Evolutionary conservation across 2,888 invertebrate genomes (phyloP), one percentile per base, ranked within the genome.

Genomic region (Halictus ligatus): DNA sequence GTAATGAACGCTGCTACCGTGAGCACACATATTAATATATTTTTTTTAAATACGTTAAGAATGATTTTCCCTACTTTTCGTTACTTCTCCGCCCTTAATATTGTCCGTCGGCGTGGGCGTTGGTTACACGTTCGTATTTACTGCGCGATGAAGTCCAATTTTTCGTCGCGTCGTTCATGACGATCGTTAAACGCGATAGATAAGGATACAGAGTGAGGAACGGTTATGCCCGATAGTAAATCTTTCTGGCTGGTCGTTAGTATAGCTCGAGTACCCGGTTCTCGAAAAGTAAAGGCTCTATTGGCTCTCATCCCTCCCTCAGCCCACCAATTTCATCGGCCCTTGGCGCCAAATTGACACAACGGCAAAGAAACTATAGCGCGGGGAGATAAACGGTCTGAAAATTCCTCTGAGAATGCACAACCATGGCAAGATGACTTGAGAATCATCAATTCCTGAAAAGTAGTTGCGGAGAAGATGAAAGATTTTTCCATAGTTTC

Each of bases 121-220:
- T 40, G 40, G 18, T 74, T 21, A 21, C n/a, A 8, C 69, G 15
- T 77, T 77, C 35, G 67, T 77, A 77, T 67, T 69, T 77, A 69
- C 77, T 48, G 77, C 48, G 43, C 48, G 64, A 29, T 21, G 76
- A 46, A 75, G 46, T 25, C 64, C 48, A 46, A 76, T 76, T 76
- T 60, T 76, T 76, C 43, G 40, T 76, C 46, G 46, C 64, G 29
- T 21, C 35, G 46, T 67, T 29, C 43, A 48, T 25, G 60, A 15
- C 29, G 48, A 46, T 76, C 64, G 29, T 76, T 64, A 76, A 76
- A 67, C 64, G 29, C 76, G 46, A 46, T 18, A 64, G 46, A 21
- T 64, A 46, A 64, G 43, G 18, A 64, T 43, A 76, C 29, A 60
- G 29, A 60, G 46, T 5, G 48, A 67, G 29, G 35, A 72, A 72